phyloP scores from a whole-genome alignment of 2,888 invertebrate genomes.

The Drosophila dives region DNA sequence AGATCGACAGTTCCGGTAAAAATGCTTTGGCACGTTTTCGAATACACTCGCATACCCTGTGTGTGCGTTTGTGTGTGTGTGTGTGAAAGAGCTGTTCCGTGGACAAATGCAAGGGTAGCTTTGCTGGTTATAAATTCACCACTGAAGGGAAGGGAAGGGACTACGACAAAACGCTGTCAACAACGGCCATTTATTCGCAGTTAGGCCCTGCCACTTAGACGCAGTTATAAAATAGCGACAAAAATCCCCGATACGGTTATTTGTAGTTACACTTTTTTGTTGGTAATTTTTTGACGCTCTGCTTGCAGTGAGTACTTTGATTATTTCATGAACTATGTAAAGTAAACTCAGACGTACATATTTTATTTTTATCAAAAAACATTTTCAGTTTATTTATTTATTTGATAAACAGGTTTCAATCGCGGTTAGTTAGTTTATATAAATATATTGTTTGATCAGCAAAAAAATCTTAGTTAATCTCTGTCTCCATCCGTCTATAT shows the following conservation, averaged over 20 bases:
- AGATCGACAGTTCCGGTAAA: constrained; percentile 80
- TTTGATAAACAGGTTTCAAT: not conserved
- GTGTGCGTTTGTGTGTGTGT: constrained; percentile 23
- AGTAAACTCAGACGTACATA: not conserved
- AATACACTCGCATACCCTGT: constrained; percentile 27
- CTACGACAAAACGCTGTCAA: constrained; percentile 57
- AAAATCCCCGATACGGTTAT: constrained; percentile 41
- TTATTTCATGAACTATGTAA: not conserved
- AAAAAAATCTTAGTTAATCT: not conserved
- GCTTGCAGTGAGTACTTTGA: constrained; percentile 37
- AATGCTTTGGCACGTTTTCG: constrained; percentile 50
- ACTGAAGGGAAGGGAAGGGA: constrained; percentile 48
- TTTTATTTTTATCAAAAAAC: not conserved
- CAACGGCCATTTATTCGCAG: constrained; percentile 44
- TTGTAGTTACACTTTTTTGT: constrained; percentile 18
- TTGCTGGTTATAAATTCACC: constrained; percentile 47
- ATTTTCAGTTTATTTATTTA: not conserved
- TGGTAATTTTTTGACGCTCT: not conserved
- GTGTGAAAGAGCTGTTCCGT: constrained; percentile 25
- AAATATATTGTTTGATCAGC: not conserved
- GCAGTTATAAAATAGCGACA: constrained; percentile 60
- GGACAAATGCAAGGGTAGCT: constrained; percentile 37
- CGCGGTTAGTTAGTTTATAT: not conserved
- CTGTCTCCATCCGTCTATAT: not conserved
- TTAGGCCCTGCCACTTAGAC: constrained; percentile 62